Evolutionary conservation across 1,140 invertebrate genomes (phyloP).

Genomic region (Apis cerana): DNA sequence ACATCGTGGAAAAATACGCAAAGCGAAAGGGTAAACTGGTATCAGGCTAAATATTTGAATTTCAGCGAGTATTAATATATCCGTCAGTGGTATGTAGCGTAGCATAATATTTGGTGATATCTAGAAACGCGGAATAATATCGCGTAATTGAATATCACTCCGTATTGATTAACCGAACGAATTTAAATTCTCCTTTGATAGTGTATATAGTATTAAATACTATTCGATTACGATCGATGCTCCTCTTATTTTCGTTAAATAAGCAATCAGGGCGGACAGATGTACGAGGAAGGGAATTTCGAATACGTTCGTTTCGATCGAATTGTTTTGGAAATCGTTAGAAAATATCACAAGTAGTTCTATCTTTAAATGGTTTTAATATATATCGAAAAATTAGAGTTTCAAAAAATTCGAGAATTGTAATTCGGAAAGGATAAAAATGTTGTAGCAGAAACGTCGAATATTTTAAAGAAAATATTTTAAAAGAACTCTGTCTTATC

Average conservation of each 20-base stretch:
- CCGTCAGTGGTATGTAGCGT: neutral
- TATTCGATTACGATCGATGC: neutral
- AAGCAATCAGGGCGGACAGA: neutral
- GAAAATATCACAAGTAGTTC: neutral
- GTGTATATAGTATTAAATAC: neutral
- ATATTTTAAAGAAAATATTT: too few relatives aligned
- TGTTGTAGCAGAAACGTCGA: too few relatives aligned
- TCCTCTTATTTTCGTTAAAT: neutral
- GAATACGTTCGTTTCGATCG: too few relatives aligned
- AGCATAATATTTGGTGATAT: conserved; percentile 16
- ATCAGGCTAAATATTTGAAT: neutral
- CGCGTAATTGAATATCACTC: conserved; percentile 9
- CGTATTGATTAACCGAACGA: neutral
- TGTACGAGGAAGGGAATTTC: too few relatives aligned
- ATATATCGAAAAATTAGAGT: too few relatives aligned
- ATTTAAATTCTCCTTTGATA: conserved; percentile 3
- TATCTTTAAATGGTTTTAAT: neutral
- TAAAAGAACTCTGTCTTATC: too few relatives aligned
- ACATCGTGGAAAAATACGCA: neutral
- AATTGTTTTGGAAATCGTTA: neutral
- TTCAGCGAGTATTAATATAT: neutral
- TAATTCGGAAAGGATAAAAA: too few relatives aligned
- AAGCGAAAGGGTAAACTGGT: neutral
- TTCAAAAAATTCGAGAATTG: too few relatives aligned
- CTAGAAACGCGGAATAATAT: neutral